Evolutionary conservation across 1,140 invertebrate species (phyloP).

Genomic region (Drosophila hydei): DNA sequence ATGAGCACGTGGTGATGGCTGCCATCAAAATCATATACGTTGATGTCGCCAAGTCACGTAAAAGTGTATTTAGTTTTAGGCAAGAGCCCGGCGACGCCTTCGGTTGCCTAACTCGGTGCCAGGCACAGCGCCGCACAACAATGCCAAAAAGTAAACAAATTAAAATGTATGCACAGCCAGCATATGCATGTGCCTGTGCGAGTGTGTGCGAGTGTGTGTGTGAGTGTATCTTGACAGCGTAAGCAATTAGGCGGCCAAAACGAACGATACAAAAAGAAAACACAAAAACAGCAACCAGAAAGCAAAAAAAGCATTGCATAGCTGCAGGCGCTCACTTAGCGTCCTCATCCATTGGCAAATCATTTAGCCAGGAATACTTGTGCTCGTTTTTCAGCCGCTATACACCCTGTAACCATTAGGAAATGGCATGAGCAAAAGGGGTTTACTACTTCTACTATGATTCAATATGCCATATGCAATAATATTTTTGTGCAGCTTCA

Average conservation of each 20-base stretch:
- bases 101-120: slow-evolving; percentile 42
- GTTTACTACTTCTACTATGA: too few species aligned
- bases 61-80: slow-evolving; percentile 69
- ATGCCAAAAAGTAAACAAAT: slow-evolving; percentile 76
- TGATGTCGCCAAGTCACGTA: slow-evolving; percentile 77
- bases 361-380: slow-evolving; percentile 52
- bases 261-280: slow-evolving; percentile 41
- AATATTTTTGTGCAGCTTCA: too few species aligned
- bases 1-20: slow-evolving; percentile 39
- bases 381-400: slow-evolving; percentile 20
- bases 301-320: slow-evolving; percentile 66
- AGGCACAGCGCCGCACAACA: slow-evolving; percentile 49
- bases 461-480: too few species aligned
- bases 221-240: slow-evolving; percentile 31
- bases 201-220: background rate
- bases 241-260: slow-evolving; percentile 57
- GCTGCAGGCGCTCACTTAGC: slow-evolving; percentile 50
- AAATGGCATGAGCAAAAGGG: too few species aligned
- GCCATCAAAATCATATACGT: slow-evolving; percentile 51
- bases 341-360: slow-evolving; percentile 49
- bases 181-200: slow-evolving; percentile 33
- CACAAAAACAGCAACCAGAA: slow-evolving; percentile 10
- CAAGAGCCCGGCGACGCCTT: slow-evolving; percentile 31
- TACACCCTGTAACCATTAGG: slow-evolving; percentile 7
- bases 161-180: slow-evolving; percentile 73